Conservation (phyloP, 2,888 invertebrate genomes). For the Drosophila pegasa region DNA sequence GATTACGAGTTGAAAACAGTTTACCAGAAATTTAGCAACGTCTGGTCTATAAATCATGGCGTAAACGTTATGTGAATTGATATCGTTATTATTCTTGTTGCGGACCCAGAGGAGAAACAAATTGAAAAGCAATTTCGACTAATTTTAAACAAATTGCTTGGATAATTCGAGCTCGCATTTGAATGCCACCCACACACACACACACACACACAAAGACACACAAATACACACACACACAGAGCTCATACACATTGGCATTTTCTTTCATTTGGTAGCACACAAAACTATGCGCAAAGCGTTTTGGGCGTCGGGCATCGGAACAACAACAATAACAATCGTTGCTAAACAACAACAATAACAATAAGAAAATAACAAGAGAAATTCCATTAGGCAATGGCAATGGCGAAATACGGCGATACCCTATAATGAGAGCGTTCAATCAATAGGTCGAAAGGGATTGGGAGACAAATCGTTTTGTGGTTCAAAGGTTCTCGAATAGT, state of each 20-base stretch:
- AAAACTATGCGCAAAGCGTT: conserved; percentile 32
- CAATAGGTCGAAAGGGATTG: not conserved
- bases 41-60: conserved; percentile 4
- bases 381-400: not conserved
- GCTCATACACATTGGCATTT: not conserved
- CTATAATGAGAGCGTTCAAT: conserved; percentile 11
- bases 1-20: not conserved
- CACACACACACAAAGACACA: not conserved
- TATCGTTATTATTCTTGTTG: conserved; percentile 25
- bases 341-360: conserved; percentile 18
- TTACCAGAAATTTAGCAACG: not conserved
- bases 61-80: conserved; percentile 16
- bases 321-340: conserved; percentile 37
- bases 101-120: conserved; percentile 24
- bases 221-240: not conserved
- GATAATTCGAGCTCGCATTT: conserved; percentile 58
- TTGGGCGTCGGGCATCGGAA: conserved; percentile 13
- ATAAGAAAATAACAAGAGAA: conserved; percentile 6
- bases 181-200: conserved; percentile 18
- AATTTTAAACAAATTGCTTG: conserved; percentile 71
- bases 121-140: conserved; percentile 65
- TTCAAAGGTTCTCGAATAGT: not conserved
- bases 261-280: conserved; percentile 22
- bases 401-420: conserved; percentile 22
- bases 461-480: not conserved